Evolutionary conservation across 2,888 invertebrate species (phyloP).

Genomic region (Campoletis raptor): DNA sequence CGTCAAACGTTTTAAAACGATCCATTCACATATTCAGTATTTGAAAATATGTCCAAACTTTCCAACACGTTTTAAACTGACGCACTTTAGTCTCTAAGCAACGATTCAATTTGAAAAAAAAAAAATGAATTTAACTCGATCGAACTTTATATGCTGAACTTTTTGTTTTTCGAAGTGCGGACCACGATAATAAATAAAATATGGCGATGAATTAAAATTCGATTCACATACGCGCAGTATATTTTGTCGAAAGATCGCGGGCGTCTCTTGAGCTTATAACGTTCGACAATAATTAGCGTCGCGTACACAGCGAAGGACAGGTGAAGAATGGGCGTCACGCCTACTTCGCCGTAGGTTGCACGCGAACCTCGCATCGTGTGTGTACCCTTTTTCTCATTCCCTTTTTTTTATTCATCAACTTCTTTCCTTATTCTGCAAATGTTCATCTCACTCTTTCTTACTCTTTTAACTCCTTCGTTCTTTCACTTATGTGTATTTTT

Average conservation of each 20-base stretch:
- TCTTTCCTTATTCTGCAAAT: slow-evolving; percentile 44
- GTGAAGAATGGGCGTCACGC: slow-evolving; percentile 81
- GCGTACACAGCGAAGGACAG: slow-evolving; percentile 75
- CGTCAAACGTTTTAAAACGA: slow-evolving; percentile 12
- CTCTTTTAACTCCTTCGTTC: slow-evolving; percentile 27
- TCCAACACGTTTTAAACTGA: not conserved
- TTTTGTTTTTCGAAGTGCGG: not conserved
- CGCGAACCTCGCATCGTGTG: slow-evolving; percentile 70
- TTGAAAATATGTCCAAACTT: not conserved
- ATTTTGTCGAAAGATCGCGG: slow-evolving; percentile 26
- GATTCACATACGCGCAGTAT: not conserved
- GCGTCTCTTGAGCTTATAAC: slow-evolving; percentile 57
- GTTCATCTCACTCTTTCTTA: slow-evolving; percentile 28
- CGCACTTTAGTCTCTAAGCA: not conserved
- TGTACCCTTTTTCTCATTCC: slow-evolving; percentile 52
- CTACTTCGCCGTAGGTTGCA: slow-evolving; percentile 80
- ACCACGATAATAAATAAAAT: not conserved
- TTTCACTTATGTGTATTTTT: slow-evolving; percentile 33
- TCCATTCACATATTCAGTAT: not conserved
- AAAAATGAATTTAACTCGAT: not conserved
- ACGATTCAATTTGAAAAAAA: too few species aligned
- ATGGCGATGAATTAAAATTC: slow-evolving; percentile 27
- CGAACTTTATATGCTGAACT: not conserved
- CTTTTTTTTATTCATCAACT: slow-evolving; percentile 45
- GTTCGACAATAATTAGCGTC: slow-evolving; percentile 81